Evolutionary conservation across 2,888 invertebrate species (phyloP).

Genomic region (Acanthosepion pharaonis): DNA sequence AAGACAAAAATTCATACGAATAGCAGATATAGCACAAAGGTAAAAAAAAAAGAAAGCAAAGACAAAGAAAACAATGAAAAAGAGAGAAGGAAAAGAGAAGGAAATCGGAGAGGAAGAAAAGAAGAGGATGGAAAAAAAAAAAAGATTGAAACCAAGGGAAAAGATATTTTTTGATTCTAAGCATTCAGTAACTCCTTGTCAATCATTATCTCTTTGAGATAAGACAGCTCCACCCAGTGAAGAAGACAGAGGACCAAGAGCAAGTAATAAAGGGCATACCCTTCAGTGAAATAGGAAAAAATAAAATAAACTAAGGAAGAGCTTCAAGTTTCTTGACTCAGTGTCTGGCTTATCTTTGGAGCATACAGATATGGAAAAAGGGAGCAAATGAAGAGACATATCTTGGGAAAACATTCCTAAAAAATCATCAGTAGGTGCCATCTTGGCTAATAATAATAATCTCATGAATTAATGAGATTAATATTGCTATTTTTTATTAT

Average conservation of each 20-base stretch:
- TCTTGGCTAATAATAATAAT: no score
- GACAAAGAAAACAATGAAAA: not conserved
- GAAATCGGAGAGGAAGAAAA: not conserved
- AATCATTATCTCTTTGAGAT: constrained; percentile 15
- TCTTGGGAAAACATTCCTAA: not conserved
- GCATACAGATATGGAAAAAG: no score
- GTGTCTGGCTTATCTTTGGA: not conserved
- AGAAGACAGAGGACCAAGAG: not conserved
- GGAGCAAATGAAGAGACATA: not conserved
- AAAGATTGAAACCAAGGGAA: not conserved
- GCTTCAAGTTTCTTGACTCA: not conserved
- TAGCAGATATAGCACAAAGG: no score
- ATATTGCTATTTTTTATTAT: no score
- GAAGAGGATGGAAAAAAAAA: not conserved
- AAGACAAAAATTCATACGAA: no score
- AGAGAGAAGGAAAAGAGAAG: not conserved
- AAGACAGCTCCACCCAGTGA: not conserved
- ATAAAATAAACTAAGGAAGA: not conserved
- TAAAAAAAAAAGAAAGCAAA: not conserved
- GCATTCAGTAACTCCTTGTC: not conserved
- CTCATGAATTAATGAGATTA: no score
- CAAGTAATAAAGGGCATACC: not conserved
- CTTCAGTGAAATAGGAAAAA: not conserved
- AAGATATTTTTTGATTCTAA: not conserved
- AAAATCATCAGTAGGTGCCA: no score